Conservation (phyloP, 2,113 vertebrate species). For the Halcyon malimbica region DNA sequence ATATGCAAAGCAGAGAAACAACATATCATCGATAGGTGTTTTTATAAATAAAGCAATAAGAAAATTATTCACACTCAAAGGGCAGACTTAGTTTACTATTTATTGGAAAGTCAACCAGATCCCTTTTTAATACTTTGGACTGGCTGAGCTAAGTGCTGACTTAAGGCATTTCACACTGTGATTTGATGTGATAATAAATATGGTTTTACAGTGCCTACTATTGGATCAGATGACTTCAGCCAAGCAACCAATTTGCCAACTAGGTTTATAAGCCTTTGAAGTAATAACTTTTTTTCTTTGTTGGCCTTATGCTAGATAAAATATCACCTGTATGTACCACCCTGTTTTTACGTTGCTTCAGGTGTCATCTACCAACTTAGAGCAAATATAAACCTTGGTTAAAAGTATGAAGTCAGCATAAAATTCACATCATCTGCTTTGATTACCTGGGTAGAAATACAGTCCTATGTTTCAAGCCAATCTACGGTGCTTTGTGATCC, state of each 20-base stretch:
- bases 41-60: neutral
- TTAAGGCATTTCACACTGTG: neutral
- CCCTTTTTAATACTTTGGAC: neutral
- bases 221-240: neutral
- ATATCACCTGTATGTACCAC: neutral
- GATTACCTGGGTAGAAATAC: conserved; percentile 15
- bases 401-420: conserved; percentile 33
- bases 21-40: neutral
- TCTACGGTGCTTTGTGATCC: neutral
- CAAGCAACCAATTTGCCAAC: neutral
- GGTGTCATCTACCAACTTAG: neutral
- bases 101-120: neutral
- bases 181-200: neutral
- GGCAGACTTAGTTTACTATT: neutral
- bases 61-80: neutral
- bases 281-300: neutral
- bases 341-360: conserved; percentile 25
- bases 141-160: neutral
- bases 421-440: conserved; percentile 17
- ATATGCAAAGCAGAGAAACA: neutral
- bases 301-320: neutral
- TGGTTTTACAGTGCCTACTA: neutral
- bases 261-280: neutral
- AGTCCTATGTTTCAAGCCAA: neutral
- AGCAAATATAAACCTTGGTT: conserved; percentile 33